Evolutionary conservation across 2,888 invertebrate genomes (phyloP), one percentile per base, ranked within the genome.

Genomic region (Hirtodrosophila cameraria): DNA sequence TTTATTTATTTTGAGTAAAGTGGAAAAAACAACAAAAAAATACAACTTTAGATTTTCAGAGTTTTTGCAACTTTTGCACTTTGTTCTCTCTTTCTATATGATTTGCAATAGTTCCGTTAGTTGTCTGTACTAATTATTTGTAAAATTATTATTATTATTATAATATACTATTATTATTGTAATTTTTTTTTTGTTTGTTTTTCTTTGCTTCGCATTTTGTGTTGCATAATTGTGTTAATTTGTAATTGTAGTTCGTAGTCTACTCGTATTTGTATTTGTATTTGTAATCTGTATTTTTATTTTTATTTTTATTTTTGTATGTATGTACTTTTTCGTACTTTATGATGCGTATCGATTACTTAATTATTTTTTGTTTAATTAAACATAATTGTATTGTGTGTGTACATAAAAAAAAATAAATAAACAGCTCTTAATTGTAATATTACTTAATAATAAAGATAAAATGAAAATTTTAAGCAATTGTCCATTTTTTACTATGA

Each of bases 331-430:
- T 20, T 18, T 45, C 45, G 45, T 42, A 48, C 54, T 41, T 52
- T 50, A 38, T 28, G 43, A 57, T 57, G 57, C 46, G 58, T 48
- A 60, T 60, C 54, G 65, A 48, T 54, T 67, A 53, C 45, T 65
- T 59, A 52, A 65, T 35, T 58, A 62, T 74, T 62, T 67, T 41
- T 67, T 70, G 63, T 83, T 72, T 69, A 75, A 75, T 72, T 61
- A 75, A 78, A 64, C 62, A 73, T 77, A 82, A 83, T 70, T 72
- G 64, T 73, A 82, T 82, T 83, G 67, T 82, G 67, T 74, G 80
- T 68, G 76, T 80, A 84, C 66, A 74, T 74, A 74, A 71, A 71
- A 63, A 33, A 52, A 79, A 54, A 63, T n/a, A n/a, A n/a, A n/a
- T n/a, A 73, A 27, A 30, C 65, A 76, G 73, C 68, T 68, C 74